Evolutionary conservation across 2,888 invertebrate genomes (phyloP), one percentile per base, ranked within the genome.

Genomic region (Rapana venosa): DNA sequence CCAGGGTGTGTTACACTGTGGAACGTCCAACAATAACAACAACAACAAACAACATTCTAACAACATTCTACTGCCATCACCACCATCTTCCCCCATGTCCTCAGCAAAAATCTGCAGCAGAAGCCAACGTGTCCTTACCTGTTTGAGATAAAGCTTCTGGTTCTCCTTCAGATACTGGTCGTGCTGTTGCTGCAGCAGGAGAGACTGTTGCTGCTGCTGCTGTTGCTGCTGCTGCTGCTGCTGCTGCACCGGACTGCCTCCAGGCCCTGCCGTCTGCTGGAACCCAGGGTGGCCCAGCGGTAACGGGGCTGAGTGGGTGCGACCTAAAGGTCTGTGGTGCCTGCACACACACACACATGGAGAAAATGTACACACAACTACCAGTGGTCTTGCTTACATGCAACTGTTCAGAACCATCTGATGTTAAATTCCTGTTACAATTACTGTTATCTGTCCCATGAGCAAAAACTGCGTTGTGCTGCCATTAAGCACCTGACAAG

Each of bases 271-370:
- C 88, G 94, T 94, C 90, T 94, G 95, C 92, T 96, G 96, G 90
- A 98, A 97, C 97, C 98, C 97, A 47, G 98, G 98, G 96, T 98
- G 98, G 0, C 98, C 98, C 90, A 99, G 97, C 56, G 98, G 98
- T 93, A 98, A 96, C 0, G 98, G 98, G 5, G 99, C 99, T 85
- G 99, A 99, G 96, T 99, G 99, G 90, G 99, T 99, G 95, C 99
- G 97, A 91, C 98, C 98, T 94, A 98, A 97, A 66, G 98, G 98
- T 88, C 98, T 97, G 94, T 98, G 92, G 88, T 91, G 98, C 94
- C 97, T 98, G 96, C 97, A 97, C 36, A 47, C 87, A 87, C 15
- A 47, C 47, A 26, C 66, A 22, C 20, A 26, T 66, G 66, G 66
- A 66, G 66, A 66, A 66, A 66, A 66, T 1, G 47, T 47, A 47